phyloP scores from a whole-genome alignment of 2,113 vertebrate species.

The Prunella fulvescens region DNA sequence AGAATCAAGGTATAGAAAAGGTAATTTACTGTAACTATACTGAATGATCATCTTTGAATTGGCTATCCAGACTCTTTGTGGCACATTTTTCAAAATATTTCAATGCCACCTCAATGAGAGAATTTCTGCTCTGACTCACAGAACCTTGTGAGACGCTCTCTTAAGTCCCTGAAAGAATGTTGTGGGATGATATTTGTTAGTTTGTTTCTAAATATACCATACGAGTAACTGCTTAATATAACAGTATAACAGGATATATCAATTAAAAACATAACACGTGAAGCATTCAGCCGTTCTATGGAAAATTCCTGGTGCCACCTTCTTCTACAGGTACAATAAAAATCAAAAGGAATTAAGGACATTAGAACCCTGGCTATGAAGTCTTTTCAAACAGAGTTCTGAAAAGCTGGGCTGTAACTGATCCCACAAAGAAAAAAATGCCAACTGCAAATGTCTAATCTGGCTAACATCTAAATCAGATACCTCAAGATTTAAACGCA shows the following conservation, averaged over 20 bases:
- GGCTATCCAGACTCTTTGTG: not conserved
- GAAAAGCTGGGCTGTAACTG: not conserved
- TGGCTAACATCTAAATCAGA: not conserved
- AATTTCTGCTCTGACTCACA: not conserved
- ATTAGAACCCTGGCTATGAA: not conserved
- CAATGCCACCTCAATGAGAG: not conserved
- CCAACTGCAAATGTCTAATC: not conserved
- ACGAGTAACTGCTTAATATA: not conserved
- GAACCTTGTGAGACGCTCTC: not conserved
- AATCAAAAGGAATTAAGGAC: not conserved
- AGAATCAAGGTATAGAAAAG: not conserved
- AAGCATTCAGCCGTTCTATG: not conserved
- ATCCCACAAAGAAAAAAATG: not conserved
- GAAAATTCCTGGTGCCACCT: not conserved
- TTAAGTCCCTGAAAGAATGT: not conserved
- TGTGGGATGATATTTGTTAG: not conserved
- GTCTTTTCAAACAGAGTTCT: not conserved
- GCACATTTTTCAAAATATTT: not conserved
- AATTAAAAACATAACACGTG: not conserved
- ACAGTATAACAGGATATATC: not conserved
- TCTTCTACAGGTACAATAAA: not conserved
- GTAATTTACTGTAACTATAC: not conserved
- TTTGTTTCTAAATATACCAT: not conserved
- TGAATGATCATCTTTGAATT: not conserved
- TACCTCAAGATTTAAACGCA: not conserved